phyloP scores from a whole-genome alignment of 2,797 vertebrate species.

The Enteromius treurensis region DNA sequence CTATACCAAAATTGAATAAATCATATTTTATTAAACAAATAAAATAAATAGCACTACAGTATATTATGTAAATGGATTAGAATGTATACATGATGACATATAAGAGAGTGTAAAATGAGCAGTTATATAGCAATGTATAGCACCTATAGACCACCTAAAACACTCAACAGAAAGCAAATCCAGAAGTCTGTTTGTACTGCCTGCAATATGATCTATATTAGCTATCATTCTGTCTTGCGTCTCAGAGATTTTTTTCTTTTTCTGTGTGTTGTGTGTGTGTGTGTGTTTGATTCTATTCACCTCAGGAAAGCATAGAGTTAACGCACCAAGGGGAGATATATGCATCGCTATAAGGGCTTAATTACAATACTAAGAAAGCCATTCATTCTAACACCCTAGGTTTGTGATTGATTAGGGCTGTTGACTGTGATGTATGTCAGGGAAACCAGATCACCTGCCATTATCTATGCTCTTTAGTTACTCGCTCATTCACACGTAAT shows the following conservation, averaged over 20 bases:
- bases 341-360: conserved; percentile 83
- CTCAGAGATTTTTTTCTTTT: conserved; percentile 60
- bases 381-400: conserved; percentile 74
- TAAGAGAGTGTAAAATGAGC: background rate
- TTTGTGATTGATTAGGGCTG: conserved; percentile 66
- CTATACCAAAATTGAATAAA: conserved; percentile 64
- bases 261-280: background rate
- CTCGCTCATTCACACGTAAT: background rate
- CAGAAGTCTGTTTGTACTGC: conserved; percentile 44
- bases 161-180: background rate
- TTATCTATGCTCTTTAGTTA: background rate
- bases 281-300: conserved; percentile 71
- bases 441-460: conserved; percentile 48
- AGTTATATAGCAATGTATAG: conserved; percentile 20
- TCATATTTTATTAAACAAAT: conserved; percentile 35
- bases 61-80: conserved; percentile 12
- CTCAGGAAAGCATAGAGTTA: conserved; percentile 80
- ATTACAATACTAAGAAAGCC: conserved; percentile 77
- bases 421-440: conserved; percentile 62
- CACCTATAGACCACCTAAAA: conserved; percentile 31
- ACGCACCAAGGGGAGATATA: conserved; percentile 68
- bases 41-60: background rate
- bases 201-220: conserved; percentile 26
- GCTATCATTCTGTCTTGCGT: conserved; percentile 57
- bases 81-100: background rate